Percentiles rank a stretch among this genome's conserved stretches.
phyloP scores from a whole-genome alignment of 2,797 vertebrate species.

The Anguilla obscura region DNA sequence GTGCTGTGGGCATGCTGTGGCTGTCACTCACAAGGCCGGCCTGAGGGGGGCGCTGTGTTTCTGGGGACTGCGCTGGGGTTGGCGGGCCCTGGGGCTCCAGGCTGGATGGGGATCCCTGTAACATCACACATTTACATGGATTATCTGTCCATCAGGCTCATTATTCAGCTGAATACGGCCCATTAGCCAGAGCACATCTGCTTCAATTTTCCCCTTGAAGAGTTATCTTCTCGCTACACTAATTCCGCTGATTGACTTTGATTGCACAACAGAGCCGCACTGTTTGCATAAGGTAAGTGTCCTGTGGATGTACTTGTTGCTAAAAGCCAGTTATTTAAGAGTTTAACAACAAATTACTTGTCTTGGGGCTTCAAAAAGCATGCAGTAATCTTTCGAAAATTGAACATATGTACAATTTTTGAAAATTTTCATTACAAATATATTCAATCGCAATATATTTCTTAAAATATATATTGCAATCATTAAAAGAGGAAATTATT shows the following conservation, averaged over 20 bases:
- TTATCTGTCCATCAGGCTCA: slow-evolving; percentile 1
- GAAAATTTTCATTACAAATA: neutral
- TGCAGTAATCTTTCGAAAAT: neutral
- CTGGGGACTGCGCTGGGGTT: slow-evolving; percentile 58
- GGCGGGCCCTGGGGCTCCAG: slow-evolving; percentile 51
- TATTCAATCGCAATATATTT: neutral
- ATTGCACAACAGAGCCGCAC: neutral
- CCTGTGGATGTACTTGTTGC: neutral
- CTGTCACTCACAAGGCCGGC: slow-evolving; percentile 50
- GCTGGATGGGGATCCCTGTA: slow-evolving; percentile 56
- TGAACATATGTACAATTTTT: neutral
- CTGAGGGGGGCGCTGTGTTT: slow-evolving; percentile 58
- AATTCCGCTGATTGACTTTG: slow-evolving; percentile 4
- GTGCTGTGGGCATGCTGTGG: neutral
- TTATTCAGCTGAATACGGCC: neutral
- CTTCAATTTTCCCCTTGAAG: slow-evolving; percentile 8
- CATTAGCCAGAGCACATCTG: neutral
- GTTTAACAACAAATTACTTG: neutral
- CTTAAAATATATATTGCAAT: no score
- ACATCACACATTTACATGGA: slow-evolving; percentile 33
- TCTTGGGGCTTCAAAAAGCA: neutral
- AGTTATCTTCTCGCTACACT: neutral
- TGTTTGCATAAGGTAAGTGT: neutral
- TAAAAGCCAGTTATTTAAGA: neutral
- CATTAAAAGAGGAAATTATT: neutral